Base-by-base conservation (phyloP, 2,888 invertebrate genomes). In the Chorisops tibialis region DNA sequence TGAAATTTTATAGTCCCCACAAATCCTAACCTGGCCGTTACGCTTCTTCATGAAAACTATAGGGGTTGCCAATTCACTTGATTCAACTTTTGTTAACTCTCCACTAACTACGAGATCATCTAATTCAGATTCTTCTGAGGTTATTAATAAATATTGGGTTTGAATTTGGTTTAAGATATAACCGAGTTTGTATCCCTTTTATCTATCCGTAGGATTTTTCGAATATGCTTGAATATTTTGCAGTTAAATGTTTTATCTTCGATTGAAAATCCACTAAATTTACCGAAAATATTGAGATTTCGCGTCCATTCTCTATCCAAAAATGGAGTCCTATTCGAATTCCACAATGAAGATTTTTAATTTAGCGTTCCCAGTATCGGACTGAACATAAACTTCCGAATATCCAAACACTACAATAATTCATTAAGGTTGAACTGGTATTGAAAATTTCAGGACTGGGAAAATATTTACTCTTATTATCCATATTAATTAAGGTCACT, bases 1-100 rank as follows among this genome's bases (percentile, higher is more conserved):
- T 3, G 70, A 70, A 4, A 71, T 37, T 43, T 43, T 16, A 16
- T 67, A 70, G 51, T 68, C 66, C 7, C 65, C 67, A 41, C 69
- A 69, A 47, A 68, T 69, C 43, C 71, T 63, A 4, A 74, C 65
- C 6, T 47, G 35, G 4, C 66, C 67, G 52, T 70, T 61, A 18
- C 65, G 63, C 65, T 73, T 73, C 2, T 66, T 51, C n/a, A 74
- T 69, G 3, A 69, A 68, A 2, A 73, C 73, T 18, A 72, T 69
- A 1, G 74, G 73, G 7, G 73, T 72, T 12, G 70, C 72, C 71
- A 72, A 73, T 38, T 72, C 69, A 21, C 70, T 70, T 18, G 50
- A 50, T 16, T 72, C 49, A 11, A 21, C 22, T 11, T 48, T 22
- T 3, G 22, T 5, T n/a, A 22, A 5, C n/a, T 12, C 12, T 5